Evolutionary conservation across 2,797 vertebrate genomes (phyloP).

Genomic region (Caiman crocodilus): DNA sequence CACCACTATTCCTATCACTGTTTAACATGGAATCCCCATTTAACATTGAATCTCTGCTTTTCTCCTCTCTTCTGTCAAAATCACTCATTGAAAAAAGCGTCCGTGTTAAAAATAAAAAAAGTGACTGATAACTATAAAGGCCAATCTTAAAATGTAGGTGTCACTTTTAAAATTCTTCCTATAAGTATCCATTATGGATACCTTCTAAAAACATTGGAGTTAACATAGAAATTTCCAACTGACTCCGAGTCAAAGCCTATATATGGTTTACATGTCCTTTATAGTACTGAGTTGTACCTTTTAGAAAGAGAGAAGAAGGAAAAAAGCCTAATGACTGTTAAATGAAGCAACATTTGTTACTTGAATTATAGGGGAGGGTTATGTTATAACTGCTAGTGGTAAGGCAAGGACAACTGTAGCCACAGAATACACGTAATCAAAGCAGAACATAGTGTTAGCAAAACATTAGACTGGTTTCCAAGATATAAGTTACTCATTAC

Average conservation of each 20-base stretch:
- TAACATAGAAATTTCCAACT: not conserved
- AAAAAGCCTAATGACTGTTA: conserved; percentile 20
- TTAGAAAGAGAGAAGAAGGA: not conserved
- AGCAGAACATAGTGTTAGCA: conserved; percentile 51
- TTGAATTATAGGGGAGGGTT: conserved; percentile 44
- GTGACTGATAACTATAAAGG: not conserved
- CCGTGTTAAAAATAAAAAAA: not conserved
- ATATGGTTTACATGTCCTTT: not conserved
- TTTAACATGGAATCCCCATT: not conserved
- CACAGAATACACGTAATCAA: conserved; percentile 50
- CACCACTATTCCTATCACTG: no score
- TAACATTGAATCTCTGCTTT: not conserved
- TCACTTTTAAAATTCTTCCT: not conserved
- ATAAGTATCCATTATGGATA: not conserved
- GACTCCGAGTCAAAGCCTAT: not conserved
- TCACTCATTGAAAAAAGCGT: not conserved
- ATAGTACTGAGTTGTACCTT: not conserved
- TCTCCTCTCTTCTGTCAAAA: not conserved
- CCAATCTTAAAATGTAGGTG: not conserved
- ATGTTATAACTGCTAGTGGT: conserved; percentile 13
- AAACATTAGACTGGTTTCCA: conserved; percentile 55
- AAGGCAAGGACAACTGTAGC: conserved; percentile 54
- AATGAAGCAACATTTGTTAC: conserved; percentile 19
- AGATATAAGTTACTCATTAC: conserved; percentile 31
- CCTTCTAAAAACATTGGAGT: not conserved